Conservation (phyloP, 2,113 vertebrate species). For the Oriolus oriolus region DNA sequence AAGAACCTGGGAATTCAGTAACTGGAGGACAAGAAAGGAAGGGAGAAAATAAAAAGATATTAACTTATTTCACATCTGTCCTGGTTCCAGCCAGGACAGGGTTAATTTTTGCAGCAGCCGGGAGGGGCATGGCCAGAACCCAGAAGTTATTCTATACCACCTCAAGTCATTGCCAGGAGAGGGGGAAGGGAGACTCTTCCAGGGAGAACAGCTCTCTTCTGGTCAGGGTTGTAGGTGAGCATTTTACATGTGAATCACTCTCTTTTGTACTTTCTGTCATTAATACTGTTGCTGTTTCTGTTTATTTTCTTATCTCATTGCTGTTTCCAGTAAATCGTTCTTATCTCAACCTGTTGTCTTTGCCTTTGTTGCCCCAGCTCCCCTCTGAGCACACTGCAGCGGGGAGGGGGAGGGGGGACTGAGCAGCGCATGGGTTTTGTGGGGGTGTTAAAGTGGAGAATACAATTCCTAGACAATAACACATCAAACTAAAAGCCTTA, state of each 20-base stretch:
- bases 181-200: not conserved
- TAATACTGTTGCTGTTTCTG: not conserved
- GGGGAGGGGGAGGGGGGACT: fast-evolving
- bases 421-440: not conserved
- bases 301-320: not conserved
- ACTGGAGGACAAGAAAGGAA: not conserved
- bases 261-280: not conserved
- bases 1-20: not conserved
- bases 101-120: not conserved
- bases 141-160: not conserved
- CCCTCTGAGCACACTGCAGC: not conserved
- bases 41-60: not conserved
- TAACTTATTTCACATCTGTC: not conserved
- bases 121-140: not conserved
- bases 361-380: not conserved
- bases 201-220: not conserved
- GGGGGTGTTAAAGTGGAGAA: not conserved
- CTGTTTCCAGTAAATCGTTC: not conserved
- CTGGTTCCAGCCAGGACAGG: not conserved
- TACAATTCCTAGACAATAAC: not conserved
- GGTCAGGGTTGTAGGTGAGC: not conserved
- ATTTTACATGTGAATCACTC: not conserved
- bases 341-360: not conserved
- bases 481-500: not conserved
- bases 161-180: not conserved